Percentiles rank a stretch among this genome's conserved stretches.
phyloP scores from a whole-genome alignment of 2,113 vertebrate genomes.

The Pterocles burchelli region DNA sequence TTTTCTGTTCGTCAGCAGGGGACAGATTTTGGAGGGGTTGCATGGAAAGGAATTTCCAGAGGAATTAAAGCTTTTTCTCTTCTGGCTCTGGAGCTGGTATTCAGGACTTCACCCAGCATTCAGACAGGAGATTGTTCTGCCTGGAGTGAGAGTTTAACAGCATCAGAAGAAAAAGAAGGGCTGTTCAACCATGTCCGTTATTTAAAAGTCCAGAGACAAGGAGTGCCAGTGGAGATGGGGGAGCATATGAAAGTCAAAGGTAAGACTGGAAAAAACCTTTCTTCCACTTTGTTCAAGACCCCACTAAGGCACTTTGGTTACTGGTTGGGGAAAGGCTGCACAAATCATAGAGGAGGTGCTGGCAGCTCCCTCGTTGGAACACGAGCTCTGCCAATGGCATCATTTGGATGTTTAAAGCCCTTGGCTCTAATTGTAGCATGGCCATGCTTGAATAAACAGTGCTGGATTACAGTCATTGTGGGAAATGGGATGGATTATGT shows the following conservation, averaged over 20 bases:
- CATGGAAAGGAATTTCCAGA: background rate
- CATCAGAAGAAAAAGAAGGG: background rate
- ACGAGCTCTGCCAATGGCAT: background rate
- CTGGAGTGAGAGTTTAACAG: background rate
- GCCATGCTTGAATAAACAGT: conserved; percentile 34
- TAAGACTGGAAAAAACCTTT: background rate
- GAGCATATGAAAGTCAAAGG: background rate
- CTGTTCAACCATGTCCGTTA: background rate
- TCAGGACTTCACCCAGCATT: background rate
- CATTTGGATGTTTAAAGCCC: conserved; percentile 33
- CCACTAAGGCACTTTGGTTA: background rate
- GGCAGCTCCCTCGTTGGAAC: background rate
- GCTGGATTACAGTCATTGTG: conserved; percentile 14
- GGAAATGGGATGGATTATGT: conserved; percentile 27
- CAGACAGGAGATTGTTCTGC: background rate
- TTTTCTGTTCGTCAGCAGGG: background rate
- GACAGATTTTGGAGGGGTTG: background rate
- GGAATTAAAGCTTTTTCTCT: background rate
- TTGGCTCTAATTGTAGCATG: conserved; percentile 35
- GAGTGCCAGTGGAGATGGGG: background rate
- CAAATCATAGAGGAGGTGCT: conserved; percentile 10
- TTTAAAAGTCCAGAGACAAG: background rate
- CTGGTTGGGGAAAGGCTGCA: background rate
- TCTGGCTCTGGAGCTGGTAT: background rate
- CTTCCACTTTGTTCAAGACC: background rate